Percentiles rank a stretch among this genome's conserved stretches.
phyloP scores from a whole-genome alignment of 2,888 invertebrate genomes.

The Hymenopus coronatus region DNA sequence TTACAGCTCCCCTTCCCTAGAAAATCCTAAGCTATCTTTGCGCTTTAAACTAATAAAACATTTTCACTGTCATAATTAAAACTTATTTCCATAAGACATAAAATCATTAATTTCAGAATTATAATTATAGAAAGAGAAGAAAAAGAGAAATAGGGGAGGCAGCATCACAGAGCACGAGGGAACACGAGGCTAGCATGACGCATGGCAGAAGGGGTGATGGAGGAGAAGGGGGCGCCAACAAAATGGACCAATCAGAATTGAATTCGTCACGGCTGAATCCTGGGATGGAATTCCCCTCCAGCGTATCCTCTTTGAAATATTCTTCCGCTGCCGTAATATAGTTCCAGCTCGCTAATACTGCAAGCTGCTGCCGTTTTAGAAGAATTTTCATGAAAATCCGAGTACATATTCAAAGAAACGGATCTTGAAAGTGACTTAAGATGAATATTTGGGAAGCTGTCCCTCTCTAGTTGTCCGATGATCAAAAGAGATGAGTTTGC shows the following conservation, averaged over 20 bases:
- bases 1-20: not conserved
- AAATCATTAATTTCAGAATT: too few relatives aligned
- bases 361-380: not conserved
- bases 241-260: slow-evolving; percentile 58
- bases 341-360: slow-evolving; percentile 39
- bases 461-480: not conserved
- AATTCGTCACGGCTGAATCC: slow-evolving; percentile 52
- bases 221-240: slow-evolving; percentile 19
- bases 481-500: not conserved
- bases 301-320: not conserved
- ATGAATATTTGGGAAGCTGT: not conserved
- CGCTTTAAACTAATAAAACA: too few relatives aligned
- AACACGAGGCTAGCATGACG: slow-evolving; percentile 2
- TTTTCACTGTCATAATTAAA: too few relatives aligned
- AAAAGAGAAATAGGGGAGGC: slow-evolving; percentile 7
- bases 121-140: slow-evolving; percentile 5
- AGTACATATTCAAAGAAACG: not conserved
- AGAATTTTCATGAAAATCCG: not conserved
- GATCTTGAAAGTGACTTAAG: not conserved
- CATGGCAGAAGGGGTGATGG: not conserved
- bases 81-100: too few relatives aligned
- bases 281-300: not conserved
- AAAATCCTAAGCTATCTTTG: too few relatives aligned
- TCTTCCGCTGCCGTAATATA: slow-evolving; percentile 47
- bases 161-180: not conserved